Conservation (phyloP, 2,797 vertebrate species). For the Balearica regulorum region DNA sequence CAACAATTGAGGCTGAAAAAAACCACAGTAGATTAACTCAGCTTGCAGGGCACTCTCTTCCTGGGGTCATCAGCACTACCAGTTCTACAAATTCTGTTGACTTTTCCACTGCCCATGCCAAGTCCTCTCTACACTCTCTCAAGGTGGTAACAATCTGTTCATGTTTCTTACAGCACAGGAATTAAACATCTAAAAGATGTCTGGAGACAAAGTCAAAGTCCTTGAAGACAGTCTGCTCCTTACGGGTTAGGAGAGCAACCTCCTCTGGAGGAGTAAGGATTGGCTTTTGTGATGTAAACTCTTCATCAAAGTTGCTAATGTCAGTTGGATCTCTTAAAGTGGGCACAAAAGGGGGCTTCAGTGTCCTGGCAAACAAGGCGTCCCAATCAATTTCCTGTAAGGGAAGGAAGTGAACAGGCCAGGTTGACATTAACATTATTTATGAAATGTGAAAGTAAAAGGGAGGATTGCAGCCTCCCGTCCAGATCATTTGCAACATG, state of each 20-base stretch:
- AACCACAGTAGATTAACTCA: background rate
- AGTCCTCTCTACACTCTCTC: background rate
- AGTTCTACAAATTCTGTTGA: background rate
- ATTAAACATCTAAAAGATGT: constrained; percentile 59
- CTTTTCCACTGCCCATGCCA: background rate
- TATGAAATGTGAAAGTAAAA: background rate
- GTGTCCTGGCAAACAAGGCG: constrained; percentile 80
- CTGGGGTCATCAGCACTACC: background rate
- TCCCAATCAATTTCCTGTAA: constrained; percentile 85
- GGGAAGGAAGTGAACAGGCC: background rate
- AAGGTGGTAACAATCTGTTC: background rate
- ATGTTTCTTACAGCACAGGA: background rate
- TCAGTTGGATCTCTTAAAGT: constrained; percentile 77
- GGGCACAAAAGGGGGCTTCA: constrained; percentile 88
- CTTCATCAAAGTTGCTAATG: constrained; percentile 89
- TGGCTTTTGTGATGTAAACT: constrained; percentile 88
- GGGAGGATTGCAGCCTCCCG: background rate
- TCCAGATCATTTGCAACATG: background rate
- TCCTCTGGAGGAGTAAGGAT: constrained; percentile 83
- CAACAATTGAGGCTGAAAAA: background rate
- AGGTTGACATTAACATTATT: background rate
- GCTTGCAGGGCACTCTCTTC: background rate
- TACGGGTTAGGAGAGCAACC: constrained; percentile 68
- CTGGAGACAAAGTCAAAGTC: constrained; percentile 90
- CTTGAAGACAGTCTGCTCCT: constrained; percentile 84